Evolutionary conservation across 2,113 vertebrate species (phyloP), one percentile per base, ranked within the genome.

Genomic region (Psilopogon haemacephalus): DNA sequence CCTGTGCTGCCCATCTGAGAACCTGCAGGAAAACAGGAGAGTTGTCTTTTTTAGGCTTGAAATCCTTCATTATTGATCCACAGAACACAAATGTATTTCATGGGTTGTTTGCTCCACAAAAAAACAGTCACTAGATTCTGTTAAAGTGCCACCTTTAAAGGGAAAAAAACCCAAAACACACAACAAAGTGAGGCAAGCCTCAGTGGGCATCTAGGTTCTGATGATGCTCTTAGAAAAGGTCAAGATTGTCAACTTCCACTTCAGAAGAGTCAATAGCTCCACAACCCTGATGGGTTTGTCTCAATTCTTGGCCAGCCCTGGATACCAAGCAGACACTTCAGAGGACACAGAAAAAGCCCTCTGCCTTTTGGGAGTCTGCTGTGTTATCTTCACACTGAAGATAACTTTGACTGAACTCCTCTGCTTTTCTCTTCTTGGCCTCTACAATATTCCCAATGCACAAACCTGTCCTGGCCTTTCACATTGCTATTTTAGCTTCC

Each of bases 31-130:
- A 80, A 65, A 44, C 3, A 38, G 88, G 69, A 44, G 30, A n/a
- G n/a, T 21, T 89, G 68, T 68, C 55, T 35, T 93, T 93, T 86
- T 83, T 28, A 80, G 65, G 77, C 77, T 70, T 93, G 78, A 89
- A 76, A 81, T 78, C 78, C 52, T 68, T 79, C 65, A 37, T 73
- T 81, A 83, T 82, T 40, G 79, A 95, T 84, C 90, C 70, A 73
- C 1, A 2, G 56, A 81, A 74, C 46, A 78, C 44, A 42, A 73
- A n/a, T 0, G 10, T 12, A 37, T 76, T 95, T 91, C 75, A 86
- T 13, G 32, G 65, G 59, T 81, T 67, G 62, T 95, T 92, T 81
- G 62, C 56, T 89, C 50, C 38, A 16, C 69, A 73, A 77, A 92
- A 77, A 92, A 89, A 78, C 37, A 93, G 58, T 15, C 84, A 86